Percentiles rank a stretch among this genome's conserved stretches.
These are phyloP conservation scores for Pegoplata infirma DNA, from an alignment of 2,888 invertebrate genomes.

Conservation along the genomic window DNA sequence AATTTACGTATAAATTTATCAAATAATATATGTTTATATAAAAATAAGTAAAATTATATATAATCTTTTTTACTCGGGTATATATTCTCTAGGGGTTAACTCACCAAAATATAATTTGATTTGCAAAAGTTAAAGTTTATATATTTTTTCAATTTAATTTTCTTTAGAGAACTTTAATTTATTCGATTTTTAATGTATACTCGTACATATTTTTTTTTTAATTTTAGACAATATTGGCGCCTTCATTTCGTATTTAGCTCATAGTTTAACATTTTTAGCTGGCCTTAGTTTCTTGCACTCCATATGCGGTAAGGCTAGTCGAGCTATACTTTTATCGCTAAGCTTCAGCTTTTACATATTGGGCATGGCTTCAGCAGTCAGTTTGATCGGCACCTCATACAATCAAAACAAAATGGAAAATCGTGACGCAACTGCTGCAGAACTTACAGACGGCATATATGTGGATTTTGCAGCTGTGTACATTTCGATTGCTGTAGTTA, in stretches of 20 bases:
- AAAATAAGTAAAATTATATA: too few species aligned
- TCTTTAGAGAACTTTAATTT: too few species aligned
- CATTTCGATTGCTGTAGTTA: slow-evolving; percentile 66
- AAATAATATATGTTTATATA: too few species aligned
- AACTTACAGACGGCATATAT: slow-evolving; percentile 70
- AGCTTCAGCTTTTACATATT: slow-evolving; percentile 72
- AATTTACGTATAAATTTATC: too few species aligned
- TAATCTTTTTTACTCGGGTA: too few species aligned
- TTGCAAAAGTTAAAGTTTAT: too few species aligned
- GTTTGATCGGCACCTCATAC: slow-evolving; percentile 69
- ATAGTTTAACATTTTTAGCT: slow-evolving; percentile 72
- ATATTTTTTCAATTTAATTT: too few species aligned
- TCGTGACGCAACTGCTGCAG: slow-evolving; percentile 55
- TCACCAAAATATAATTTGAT: too few species aligned
- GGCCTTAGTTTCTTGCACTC: slow-evolving; percentile 72
- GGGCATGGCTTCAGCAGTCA: slow-evolving; percentile 72
- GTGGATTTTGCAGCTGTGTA: slow-evolving; percentile 72
- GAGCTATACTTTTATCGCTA: slow-evolving; percentile 69
- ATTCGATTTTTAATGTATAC: too few species aligned
- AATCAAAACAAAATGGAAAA: slow-evolving; percentile 65
- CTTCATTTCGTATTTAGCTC: slow-evolving; percentile 73
- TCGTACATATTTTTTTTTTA: slow-evolving; percentile 17
- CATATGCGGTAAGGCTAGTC: slow-evolving; percentile 70
- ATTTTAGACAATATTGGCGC: slow-evolving; percentile 72
- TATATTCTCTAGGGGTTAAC: too few species aligned